phyloP scores from a whole-genome alignment of 2,113 vertebrate genomes.

The Neotoma lepida region DNA sequence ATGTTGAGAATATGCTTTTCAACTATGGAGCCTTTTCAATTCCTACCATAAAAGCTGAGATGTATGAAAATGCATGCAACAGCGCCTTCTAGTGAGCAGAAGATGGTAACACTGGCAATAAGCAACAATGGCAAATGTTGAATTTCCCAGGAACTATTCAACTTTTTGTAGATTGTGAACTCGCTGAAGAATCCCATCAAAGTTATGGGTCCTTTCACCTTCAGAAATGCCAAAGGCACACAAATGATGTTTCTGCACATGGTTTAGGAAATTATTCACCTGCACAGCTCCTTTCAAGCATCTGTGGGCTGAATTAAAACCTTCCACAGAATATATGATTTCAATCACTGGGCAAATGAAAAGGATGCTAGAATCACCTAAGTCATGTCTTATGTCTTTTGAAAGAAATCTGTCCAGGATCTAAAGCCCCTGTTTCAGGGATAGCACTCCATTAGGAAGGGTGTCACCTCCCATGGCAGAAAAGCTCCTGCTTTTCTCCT shows the following conservation, averaged over 20 bases:
- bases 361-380: background rate
- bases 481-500: background rate
- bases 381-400: background rate
- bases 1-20: constrained; percentile 3
- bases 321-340: background rate
- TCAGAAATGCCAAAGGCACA: background rate
- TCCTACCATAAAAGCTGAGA: background rate
- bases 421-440: background rate
- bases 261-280: background rate
- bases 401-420: background rate
- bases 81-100: constrained; percentile 55
- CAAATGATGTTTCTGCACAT: background rate
- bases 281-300: background rate
- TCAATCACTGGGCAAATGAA: background rate
- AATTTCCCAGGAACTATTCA: background rate
- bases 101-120: background rate
- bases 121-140: background rate
- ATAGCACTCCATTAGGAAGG: background rate
- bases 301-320: background rate
- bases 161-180: background rate
- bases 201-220: background rate
- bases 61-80: background rate
- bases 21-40: background rate
- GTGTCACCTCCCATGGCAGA: background rate
- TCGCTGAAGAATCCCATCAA: background rate